Percentiles rank a stretch among this genome's conserved stretches.
Conservation (phyloP, 2,888 invertebrate genomes). For the Lasioglossum leucozonium region DNA sequence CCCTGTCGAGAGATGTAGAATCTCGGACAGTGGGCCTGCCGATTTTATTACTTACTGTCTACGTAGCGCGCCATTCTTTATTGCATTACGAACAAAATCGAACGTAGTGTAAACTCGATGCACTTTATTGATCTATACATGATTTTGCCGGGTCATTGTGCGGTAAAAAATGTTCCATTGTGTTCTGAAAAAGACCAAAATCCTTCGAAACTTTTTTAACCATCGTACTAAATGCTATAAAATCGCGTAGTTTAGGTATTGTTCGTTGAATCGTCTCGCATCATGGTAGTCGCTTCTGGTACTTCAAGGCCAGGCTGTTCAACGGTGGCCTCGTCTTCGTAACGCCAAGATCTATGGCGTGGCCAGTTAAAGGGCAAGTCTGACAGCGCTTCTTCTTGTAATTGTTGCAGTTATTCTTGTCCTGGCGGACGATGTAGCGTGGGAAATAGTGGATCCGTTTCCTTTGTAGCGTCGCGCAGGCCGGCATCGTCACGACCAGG, state of each 20-base stretch:
- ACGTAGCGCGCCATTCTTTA: neutral
- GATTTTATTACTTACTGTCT: neutral
- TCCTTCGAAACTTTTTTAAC: neutral
- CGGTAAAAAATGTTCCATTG: neutral
- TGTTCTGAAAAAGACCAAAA: neutral
- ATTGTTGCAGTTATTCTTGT: constrained; percentile 61
- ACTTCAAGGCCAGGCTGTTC: constrained; percentile 76
- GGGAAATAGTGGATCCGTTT: constrained; percentile 80
- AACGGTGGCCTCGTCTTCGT: constrained; percentile 70
- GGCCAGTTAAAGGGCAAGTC: constrained; percentile 77
- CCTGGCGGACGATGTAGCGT: constrained; percentile 74
- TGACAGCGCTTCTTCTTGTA: constrained; percentile 68
- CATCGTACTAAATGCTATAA: neutral
- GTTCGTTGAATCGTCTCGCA: neutral
- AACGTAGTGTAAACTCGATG: neutral
- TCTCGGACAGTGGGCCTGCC: neutral
- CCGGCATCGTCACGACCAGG: constrained; percentile 75
- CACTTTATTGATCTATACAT: neutral
- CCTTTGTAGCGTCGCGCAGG: constrained; percentile 71
- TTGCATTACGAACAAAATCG: neutral
- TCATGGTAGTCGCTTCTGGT: constrained; percentile 70
- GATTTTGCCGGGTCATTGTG: neutral
- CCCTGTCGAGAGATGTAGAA: neutral
- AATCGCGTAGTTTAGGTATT: neutral
- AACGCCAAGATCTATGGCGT: constrained; percentile 77